Percentiles rank a stretch among this genome's conserved stretches.
These are phyloP conservation scores for Diadegma fenestrale DNA, from an alignment of 2,888 invertebrate genomes.

Conservation along the genomic window DNA sequence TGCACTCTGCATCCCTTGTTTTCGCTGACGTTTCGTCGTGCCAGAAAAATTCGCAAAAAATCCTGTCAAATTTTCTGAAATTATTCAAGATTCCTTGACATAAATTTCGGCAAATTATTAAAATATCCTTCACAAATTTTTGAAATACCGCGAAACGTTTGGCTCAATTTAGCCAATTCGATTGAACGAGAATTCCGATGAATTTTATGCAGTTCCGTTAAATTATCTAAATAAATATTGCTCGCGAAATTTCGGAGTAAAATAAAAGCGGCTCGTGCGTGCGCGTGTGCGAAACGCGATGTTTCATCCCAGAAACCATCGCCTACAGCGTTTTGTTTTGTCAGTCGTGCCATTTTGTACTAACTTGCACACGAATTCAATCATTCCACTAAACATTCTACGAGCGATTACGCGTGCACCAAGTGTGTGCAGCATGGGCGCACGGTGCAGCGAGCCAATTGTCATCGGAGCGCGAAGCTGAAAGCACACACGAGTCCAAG, in stretches of 20 bases:
- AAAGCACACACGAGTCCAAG: slow-evolving; percentile 13
- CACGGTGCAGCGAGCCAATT: slow-evolving; percentile 56
- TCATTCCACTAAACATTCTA: slow-evolving; percentile 57
- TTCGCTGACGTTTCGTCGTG: no score
- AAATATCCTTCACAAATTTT: no score
- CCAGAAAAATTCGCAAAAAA: no score
- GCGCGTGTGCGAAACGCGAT: neutral
- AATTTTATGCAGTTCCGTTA: neutral
- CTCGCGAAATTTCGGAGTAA: neutral
- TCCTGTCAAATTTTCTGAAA: no score
- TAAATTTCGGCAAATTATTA: no score
- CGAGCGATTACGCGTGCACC: neutral
- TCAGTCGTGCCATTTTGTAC: neutral
- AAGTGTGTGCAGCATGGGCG: slow-evolving; percentile 6
- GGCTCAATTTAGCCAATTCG: neutral
- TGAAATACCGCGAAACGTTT: neutral
- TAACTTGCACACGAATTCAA: slow-evolving; percentile 48
- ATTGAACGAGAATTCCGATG: neutral
- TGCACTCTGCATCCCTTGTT: no score
- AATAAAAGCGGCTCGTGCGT: no score
- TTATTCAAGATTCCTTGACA: no score
- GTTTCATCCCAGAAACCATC: neutral
- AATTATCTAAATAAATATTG: neutral
- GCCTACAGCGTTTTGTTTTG: slow-evolving; percentile 9
- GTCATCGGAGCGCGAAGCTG: slow-evolving; percentile 61